Conservation (phyloP, 2,113 vertebrate genomes). For the Bufo bufo region DNA sequence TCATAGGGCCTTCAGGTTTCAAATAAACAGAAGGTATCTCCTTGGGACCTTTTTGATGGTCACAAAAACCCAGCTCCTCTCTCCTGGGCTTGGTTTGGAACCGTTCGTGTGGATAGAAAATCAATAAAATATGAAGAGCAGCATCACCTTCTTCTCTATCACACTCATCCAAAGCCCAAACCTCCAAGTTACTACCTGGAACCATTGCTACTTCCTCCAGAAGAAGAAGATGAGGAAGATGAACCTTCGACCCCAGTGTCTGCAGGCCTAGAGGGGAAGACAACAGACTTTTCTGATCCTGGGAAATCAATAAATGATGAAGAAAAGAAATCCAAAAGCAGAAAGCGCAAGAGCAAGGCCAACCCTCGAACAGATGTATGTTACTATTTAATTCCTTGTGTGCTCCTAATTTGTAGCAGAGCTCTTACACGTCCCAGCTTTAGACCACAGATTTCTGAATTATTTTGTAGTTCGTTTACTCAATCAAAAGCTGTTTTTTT, state of each 20-base stretch:
- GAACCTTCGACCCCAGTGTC: conserved; percentile 69
- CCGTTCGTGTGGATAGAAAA: conserved; percentile 70
- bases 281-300: conserved; percentile 71
- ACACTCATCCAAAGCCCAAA: conserved; percentile 72
- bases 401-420: conserved; percentile 33
- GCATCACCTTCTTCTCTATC: conserved; percentile 75
- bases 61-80: conserved; percentile 75
- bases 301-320: conserved; percentile 63
- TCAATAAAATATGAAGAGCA: conserved; percentile 73
- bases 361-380: conserved; percentile 71
- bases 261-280: conserved; percentile 73
- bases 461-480: conserved; percentile 38
- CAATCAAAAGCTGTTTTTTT: background rate
- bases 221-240: conserved; percentile 77
- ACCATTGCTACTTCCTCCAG: conserved; percentile 73
- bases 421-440: conserved; percentile 14
- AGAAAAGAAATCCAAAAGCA: conserved; percentile 72
- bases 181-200: conserved; percentile 76
- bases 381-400: conserved; percentile 45
- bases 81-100: conserved; percentile 78
- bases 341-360: conserved; percentile 71
- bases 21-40: conserved; percentile 74
- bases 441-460: background rate
- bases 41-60: conserved; percentile 77
- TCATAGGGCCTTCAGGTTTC: conserved; percentile 77